Evolutionary conservation across 2,888 invertebrate species (phyloP).

Genomic region (Lathronympha strigana): DNA sequence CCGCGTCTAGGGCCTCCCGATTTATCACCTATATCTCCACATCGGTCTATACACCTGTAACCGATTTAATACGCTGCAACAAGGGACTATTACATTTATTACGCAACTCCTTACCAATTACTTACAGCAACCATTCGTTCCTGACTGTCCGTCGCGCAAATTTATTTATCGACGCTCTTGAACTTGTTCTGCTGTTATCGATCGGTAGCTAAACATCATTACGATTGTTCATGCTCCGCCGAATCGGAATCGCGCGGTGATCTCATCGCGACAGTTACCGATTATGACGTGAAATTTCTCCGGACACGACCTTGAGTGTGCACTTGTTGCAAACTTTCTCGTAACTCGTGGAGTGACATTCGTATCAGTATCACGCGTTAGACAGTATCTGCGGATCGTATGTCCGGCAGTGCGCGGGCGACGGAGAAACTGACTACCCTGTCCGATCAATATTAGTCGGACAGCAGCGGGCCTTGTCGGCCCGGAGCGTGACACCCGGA

Average conservation of each 20-base stretch:
- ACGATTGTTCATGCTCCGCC: conserved; percentile 60
- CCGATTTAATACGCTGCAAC: conserved; percentile 62
- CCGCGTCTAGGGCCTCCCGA: conserved; percentile 58
- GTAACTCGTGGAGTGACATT: conserved; percentile 61
- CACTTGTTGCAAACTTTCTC: conserved; percentile 75
- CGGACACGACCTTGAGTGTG: conserved; percentile 60
- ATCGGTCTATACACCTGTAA: conserved; percentile 70
- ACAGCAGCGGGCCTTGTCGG: conserved; percentile 54
- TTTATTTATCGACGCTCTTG: conserved; percentile 69
- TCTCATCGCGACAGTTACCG: conserved; percentile 47
- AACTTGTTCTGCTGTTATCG: conserved; percentile 65
- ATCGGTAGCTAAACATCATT: conserved; percentile 57
- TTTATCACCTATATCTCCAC: conserved; percentile 73
- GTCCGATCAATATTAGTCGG: conserved; percentile 67
- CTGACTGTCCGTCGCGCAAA: conserved; percentile 56
- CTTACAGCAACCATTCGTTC: conserved; percentile 61
- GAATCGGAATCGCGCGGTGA: conserved; percentile 48
- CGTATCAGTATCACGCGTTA: conserved; percentile 52
- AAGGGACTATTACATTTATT: conserved; percentile 63
- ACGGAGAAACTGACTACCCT: conserved; percentile 55
- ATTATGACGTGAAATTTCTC: conserved; percentile 61
- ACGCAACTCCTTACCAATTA: conserved; percentile 64
- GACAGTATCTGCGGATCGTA: conserved; percentile 71
- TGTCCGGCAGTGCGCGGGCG: conserved; percentile 48
- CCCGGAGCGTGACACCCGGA: conserved; percentile 56